phyloP scores from a whole-genome alignment of 2,113 vertebrate species.

The Suricata suricatta region DNA sequence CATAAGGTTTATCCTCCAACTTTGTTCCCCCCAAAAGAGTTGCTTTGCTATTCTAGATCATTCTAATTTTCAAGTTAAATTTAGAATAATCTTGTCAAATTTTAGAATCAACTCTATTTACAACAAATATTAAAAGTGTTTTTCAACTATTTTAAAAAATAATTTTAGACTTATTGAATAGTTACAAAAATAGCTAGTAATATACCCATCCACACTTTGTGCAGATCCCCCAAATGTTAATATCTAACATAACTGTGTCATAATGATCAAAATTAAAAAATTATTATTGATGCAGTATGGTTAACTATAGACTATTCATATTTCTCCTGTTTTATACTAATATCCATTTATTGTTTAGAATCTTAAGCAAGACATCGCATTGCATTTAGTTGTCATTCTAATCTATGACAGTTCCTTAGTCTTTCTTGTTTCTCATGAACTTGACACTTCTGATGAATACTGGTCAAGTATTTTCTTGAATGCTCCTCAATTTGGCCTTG shows the following conservation, averaged over 20 bases:
- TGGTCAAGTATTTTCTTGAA: neutral
- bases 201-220: neutral
- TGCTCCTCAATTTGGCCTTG: neutral
- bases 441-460: too few relatives aligned
- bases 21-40: neutral
- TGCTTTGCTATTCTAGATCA: neutral
- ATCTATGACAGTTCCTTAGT: neutral
- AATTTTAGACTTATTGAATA: neutral
- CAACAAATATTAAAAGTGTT: neutral
- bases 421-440: too few relatives aligned
- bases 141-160: constrained; percentile 5
- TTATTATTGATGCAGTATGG: neutral
- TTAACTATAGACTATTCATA: neutral
- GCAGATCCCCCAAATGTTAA: neutral
- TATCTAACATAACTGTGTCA: neutral
- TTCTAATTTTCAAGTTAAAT: constrained; percentile 32
- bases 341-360: neutral
- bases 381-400: neutral
- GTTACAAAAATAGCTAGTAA: constrained; percentile 5
- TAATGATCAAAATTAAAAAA: constrained; percentile 27
- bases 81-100: neutral
- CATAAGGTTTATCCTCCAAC: neutral
- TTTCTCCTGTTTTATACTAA: neutral
- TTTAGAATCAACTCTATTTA: constrained; percentile 29
- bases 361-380: neutral